Evolutionary conservation across 2,113 vertebrate species (phyloP).

Genomic region (Brachirus orientalis): DNA sequence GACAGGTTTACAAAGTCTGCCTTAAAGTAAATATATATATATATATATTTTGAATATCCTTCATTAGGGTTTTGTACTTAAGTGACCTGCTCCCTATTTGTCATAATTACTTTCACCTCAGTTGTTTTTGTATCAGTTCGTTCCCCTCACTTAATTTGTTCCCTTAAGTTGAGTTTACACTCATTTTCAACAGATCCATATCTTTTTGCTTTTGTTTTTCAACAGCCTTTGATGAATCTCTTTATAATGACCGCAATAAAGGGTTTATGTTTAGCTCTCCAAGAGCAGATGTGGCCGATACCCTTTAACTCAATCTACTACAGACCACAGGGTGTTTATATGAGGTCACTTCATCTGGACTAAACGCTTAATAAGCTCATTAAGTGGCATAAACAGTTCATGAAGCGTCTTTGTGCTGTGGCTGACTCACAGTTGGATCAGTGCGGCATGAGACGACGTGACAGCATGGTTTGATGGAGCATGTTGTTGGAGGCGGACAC

Average conservation of each 20-base stretch:
- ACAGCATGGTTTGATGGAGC: slow-evolving; percentile 21
- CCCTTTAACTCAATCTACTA: slow-evolving; percentile 29
- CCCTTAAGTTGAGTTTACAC: neutral
- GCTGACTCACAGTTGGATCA: slow-evolving; percentile 25
- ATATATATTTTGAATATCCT: no score
- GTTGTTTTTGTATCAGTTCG: neutral
- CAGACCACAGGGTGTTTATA: slow-evolving; percentile 48
- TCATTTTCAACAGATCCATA: neutral
- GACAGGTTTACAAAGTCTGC: no score
- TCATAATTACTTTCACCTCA: neutral
- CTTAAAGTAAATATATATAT: no score
- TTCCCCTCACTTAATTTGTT: neutral
- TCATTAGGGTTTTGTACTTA: no score
- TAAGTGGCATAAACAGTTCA: slow-evolving; percentile 37
- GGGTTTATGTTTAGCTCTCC: neutral
- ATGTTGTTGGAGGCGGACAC: neutral
- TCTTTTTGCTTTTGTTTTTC: neutral
- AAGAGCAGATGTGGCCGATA: slow-evolving; percentile 19
- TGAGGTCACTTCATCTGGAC: slow-evolving; percentile 45
- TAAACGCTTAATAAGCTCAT: slow-evolving; percentile 38
- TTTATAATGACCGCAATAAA: neutral
- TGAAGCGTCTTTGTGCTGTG: slow-evolving; percentile 22
- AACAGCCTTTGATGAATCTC: slow-evolving; percentile 2
- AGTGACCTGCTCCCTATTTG: no score
- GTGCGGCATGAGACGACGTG: neutral